These are phyloP conservation scores for Megathymus violae DNA, from an alignment of 1,140 invertebrate species.

Conservation along the genomic window DNA sequence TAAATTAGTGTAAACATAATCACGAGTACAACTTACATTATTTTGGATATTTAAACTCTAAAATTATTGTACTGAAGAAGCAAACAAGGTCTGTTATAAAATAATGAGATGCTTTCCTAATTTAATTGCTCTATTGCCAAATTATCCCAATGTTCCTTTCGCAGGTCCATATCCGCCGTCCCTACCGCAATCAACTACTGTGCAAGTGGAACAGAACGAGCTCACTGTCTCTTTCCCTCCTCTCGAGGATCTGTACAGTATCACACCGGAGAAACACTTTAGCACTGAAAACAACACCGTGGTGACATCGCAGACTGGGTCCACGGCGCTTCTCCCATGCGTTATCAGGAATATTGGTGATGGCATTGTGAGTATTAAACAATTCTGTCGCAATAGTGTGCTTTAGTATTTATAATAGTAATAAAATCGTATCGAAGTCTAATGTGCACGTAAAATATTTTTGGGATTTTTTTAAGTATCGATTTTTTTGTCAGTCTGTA, in stretches of 20 bases:
- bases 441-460: too few species aligned
- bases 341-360: slow-evolving; percentile 93
- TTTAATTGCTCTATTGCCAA: not conserved
- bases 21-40: too few species aligned
- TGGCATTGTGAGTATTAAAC: slow-evolving; percentile 90
- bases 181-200: slow-evolving; percentile 47
- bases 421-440: too few species aligned
- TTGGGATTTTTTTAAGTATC: too few species aligned
- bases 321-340: slow-evolving; percentile 91
- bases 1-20: too few species aligned
- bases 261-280: slow-evolving; percentile 86
- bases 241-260: slow-evolving; percentile 61
- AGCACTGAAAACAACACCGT: slow-evolving; percentile 92
- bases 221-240: slow-evolving; percentile 80
- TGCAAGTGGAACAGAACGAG: slow-evolving; percentile 67
- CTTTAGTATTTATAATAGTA: too few species aligned
- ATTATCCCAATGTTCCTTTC: slow-evolving; percentile 11
- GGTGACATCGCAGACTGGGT: slow-evolving; percentile 91
- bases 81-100: not conserved
- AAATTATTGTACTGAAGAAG: not conserved
- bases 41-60: not conserved
- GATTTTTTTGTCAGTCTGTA: too few species aligned
- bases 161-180: slow-evolving; percentile 57
- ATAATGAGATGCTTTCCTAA: not conserved
- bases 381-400: too few species aligned